These are phyloP conservation scores for Eristalis intricaria DNA, from an alignment of 2,888 invertebrate species.

Conservation along the genomic window DNA sequence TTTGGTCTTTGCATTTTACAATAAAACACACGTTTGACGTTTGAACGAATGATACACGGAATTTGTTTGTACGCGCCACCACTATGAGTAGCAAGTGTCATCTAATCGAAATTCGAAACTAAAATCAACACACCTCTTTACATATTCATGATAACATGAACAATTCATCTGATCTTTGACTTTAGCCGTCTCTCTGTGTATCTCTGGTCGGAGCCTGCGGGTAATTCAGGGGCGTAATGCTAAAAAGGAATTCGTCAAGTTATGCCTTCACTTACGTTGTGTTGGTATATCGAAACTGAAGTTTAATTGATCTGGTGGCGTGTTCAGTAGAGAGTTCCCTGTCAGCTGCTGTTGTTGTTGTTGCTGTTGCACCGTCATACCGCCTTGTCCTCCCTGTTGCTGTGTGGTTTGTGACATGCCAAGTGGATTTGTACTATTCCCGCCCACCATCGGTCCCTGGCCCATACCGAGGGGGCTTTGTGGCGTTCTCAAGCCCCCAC, in stretches of 20 bases:
- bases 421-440: conserved; percentile 78
- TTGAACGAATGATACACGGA: conserved; percentile 8
- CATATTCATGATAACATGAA: conserved; percentile 55
- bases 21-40: conserved; percentile 14
- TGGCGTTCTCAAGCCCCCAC: conserved; percentile 76
- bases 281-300: conserved; percentile 79
- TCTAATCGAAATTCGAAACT: conserved; percentile 53
- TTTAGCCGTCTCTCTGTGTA: conserved; percentile 65
- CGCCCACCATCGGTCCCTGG: conserved; percentile 78
- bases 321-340: conserved; percentile 78
- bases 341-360: conserved; percentile 73
- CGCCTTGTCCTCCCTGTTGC: conserved; percentile 68
- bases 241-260: conserved; percentile 44
- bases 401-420: conserved; percentile 73
- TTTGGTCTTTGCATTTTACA: background rate
- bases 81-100: conserved; percentile 32
- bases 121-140: conserved; percentile 66
- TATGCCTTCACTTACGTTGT: conserved; percentile 77
- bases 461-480: conserved; percentile 79
- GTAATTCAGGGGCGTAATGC: conserved; percentile 65
- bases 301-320: conserved; percentile 79
- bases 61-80: background rate
- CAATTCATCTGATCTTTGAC: conserved; percentile 69
- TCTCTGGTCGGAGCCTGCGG: conserved; percentile 64
- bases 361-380: conserved; percentile 68